phyloP scores from a whole-genome alignment of 2,888 invertebrate genomes.

The Tridacna gigas region DNA sequence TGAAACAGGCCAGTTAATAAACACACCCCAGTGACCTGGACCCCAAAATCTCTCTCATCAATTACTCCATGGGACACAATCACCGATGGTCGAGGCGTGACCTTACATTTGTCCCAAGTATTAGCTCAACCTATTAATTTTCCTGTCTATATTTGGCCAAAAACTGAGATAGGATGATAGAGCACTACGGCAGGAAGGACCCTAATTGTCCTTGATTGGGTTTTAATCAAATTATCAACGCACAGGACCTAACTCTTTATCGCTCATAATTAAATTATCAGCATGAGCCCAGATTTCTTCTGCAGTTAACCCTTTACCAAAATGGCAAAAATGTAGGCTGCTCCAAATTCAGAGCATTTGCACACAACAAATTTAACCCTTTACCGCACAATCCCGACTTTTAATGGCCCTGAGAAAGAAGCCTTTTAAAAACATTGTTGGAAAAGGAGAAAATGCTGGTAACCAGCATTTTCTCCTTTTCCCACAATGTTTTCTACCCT shows the following conservation, averaged over 20 bases:
- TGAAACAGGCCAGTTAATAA: constrained; percentile 25
- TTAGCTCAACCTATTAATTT: constrained; percentile 26
- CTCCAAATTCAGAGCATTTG: too few species aligned
- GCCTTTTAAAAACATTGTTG: too few species aligned
- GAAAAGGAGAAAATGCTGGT: too few species aligned
- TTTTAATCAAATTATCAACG: constrained; percentile 32
- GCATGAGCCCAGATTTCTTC: constrained; percentile 15
- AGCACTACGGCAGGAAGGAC: not conserved
- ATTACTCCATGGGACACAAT: constrained; percentile 21
- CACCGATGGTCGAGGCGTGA: constrained; percentile 21
- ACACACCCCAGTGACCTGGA: constrained; percentile 10
- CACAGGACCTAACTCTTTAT: not conserved
- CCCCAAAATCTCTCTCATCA: constrained; percentile 13
- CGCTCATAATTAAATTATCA: constrained; percentile 16
- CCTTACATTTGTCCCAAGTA: constrained; percentile 20
- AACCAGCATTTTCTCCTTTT: too few species aligned
- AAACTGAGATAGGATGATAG: constrained; percentile 18
- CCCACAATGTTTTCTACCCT: too few species aligned
- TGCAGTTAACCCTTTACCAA: not conserved
- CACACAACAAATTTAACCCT: too few species aligned
- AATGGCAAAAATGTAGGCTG: not conserved
- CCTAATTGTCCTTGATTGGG: constrained; percentile 25
- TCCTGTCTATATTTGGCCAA: constrained; percentile 19
- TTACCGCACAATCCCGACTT: too few species aligned
- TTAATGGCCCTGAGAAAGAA: too few species aligned